phyloP scores from a whole-genome alignment of 2,888 invertebrate genomes.

The Hypselothyrea guttata region DNA sequence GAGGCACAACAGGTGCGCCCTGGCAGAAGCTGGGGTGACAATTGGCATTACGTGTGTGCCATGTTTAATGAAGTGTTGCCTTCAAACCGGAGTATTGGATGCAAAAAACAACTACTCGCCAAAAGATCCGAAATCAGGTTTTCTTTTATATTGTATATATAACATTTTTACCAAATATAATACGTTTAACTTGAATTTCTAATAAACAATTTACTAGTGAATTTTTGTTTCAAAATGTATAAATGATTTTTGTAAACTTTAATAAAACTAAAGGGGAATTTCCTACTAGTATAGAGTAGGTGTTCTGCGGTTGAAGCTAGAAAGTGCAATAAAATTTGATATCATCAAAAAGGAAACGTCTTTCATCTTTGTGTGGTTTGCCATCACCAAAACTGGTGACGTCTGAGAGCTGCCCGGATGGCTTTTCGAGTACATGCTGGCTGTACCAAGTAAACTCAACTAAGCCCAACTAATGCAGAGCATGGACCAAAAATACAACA shows the following conservation, averaged over 20 bases:
- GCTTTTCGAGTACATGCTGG: conserved; percentile 41
- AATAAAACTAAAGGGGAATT: conserved; percentile 11
- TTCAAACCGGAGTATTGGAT: conserved; percentile 10
- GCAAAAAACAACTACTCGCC: conserved; percentile 2
- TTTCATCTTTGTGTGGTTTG: conserved; percentile 68
- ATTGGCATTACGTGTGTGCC: conserved; percentile 66
- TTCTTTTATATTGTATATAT: too few relatives aligned
- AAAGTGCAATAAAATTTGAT: conserved; percentile 21
- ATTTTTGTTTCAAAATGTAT: too few relatives aligned
- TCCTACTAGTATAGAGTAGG: not conserved
- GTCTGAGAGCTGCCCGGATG: conserved; percentile 29
- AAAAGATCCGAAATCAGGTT: too few relatives aligned
- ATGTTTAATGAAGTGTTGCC: conserved; percentile 55
- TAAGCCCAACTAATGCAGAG: conserved; percentile 1
- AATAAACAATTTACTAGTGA: too few relatives aligned
- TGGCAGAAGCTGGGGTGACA: conserved; percentile 68
- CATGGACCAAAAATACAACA: conserved; percentile 6
- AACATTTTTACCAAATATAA: too few relatives aligned
- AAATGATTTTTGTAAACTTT: too few relatives aligned
- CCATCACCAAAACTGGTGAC: conserved; percentile 24
- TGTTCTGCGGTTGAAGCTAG: conserved; percentile 5
- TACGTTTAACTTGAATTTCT: too few relatives aligned
- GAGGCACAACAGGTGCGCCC: conserved; percentile 58
- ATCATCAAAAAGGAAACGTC: conserved; percentile 39
- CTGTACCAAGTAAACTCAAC: conserved; percentile 21